Evolutionary conservation across 2,888 invertebrate species (phyloP), one percentile per base, ranked within the genome.

Genomic region (Eretmocerus hayati): DNA sequence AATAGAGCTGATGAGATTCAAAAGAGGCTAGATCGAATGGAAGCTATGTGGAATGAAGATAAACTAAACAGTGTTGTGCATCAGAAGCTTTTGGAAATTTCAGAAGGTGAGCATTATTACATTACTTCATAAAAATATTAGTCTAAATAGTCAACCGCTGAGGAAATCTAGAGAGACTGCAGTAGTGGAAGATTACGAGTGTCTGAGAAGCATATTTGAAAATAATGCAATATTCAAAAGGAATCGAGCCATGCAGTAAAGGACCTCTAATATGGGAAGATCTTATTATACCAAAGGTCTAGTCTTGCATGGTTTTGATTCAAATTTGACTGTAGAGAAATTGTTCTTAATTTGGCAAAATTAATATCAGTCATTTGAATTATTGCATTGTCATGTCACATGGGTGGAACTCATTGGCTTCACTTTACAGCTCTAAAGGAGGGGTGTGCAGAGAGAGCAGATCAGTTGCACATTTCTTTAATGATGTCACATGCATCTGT

Each of bases 401-500:
- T n/a, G n/a, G n/a, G n/a, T n/a, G n/a, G n/a, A n/a, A n/a, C 26
- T 26, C 26, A 26, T 9, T 26, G 26, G 26, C 26, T 9, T 11
- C 6, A 26, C 21, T 52, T 74, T 73, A 31, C 65, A 81, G 81
- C 80, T 44, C 66, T 81, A 26, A 65, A 64, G 61, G 71, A 73
- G 43, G 72, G 76, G 36, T 66, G 75, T 38, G 72, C 74, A 2
- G 71, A 65, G 13, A 69, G 66, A 63, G 81, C 81, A 21, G 78
- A 81, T 66, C 74, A 77, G 48, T 73, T 81, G 41, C 81, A 81
- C 56, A 68, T 77, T 59, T 72, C 74, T 1, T 64, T 82, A 16
- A 80, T 81, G 79, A 77, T 80, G 55, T 77, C 79, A 52, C 73
- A 81, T 69, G 76, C 79, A 1, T 73, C 75, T 50, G 62, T 73